phyloP scores from a whole-genome alignment of 2,113 vertebrate genomes.

The Struthidea cinerea region DNA sequence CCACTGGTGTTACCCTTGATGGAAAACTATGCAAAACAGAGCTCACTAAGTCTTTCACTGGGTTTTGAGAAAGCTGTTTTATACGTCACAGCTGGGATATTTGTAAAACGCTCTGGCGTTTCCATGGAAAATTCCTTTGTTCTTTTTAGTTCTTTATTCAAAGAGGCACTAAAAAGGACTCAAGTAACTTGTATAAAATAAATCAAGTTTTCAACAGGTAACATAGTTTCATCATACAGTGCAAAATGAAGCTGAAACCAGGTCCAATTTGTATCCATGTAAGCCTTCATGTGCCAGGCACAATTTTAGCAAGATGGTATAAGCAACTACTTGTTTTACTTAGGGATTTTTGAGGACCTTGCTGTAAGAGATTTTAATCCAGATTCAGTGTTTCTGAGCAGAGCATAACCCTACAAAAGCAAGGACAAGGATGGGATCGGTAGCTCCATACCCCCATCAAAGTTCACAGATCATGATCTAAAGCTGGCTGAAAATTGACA shows the following conservation, averaged over 20 bases:
- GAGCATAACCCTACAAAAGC: neutral
- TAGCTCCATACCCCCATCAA: rapidly evolving
- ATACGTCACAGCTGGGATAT: neutral
- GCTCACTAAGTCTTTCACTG: neutral
- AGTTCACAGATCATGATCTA: neutral
- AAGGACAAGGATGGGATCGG: neutral
- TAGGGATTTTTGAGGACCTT: neutral
- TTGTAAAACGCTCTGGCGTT: neutral
- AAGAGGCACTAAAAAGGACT: neutral
- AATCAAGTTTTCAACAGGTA: neutral
- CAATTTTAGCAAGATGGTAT: neutral
- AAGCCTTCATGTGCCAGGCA: neutral
- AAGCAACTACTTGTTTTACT: neutral
- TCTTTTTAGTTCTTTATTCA: neutral
- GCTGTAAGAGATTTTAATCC: neutral
- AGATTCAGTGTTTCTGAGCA: neutral
- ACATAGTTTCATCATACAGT: neutral
- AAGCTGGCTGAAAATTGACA: neutral
- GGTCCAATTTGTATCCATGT: neutral
- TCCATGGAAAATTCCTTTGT: neutral
- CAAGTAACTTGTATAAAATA: neutral
- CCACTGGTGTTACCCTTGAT: neutral
- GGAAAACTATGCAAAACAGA: neutral
- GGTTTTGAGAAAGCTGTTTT: neutral
- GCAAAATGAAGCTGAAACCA: neutral